phyloP scores from a whole-genome alignment of 2,113 vertebrate species.

The Zosterops pallidus region DNA sequence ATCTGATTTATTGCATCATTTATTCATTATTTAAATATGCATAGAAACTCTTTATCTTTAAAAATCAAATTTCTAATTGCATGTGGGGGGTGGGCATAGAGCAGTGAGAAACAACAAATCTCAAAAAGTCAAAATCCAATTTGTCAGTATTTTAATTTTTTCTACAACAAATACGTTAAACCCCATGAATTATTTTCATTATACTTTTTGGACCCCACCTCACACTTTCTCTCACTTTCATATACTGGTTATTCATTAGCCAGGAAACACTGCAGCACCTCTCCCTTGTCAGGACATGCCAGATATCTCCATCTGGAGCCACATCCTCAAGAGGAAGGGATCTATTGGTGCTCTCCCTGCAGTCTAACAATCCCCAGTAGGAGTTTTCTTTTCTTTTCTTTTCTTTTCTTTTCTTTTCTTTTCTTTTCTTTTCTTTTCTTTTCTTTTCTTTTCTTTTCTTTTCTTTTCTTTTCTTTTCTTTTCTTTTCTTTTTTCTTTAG shows the following conservation, averaged over 20 bases:
- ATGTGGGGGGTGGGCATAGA: accelerated
- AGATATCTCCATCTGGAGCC: background rate
- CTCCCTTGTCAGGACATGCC: background rate
- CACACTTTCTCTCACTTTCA: background rate
- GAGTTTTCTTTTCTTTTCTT: background rate
- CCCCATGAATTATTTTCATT: background rate
- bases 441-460: no score
- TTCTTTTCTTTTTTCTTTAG: background rate
- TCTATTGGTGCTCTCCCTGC: background rate
- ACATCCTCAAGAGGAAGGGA: accelerated
- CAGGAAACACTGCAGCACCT: background rate
- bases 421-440: no score
- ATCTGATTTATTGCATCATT: background rate
- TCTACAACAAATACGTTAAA: background rate
- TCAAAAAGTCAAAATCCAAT: background rate
- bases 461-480: no score
- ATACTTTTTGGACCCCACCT: background rate
- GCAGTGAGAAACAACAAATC: background rate
- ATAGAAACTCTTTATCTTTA: background rate
- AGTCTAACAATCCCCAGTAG: accelerated
- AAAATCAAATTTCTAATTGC: background rate
- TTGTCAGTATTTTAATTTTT: background rate
- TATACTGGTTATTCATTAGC: background rate
- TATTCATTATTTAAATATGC: background rate
- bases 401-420: no score